Conservation (phyloP, 1,140 invertebrate genomes). For the Zaprionus nigranus region DNA sequence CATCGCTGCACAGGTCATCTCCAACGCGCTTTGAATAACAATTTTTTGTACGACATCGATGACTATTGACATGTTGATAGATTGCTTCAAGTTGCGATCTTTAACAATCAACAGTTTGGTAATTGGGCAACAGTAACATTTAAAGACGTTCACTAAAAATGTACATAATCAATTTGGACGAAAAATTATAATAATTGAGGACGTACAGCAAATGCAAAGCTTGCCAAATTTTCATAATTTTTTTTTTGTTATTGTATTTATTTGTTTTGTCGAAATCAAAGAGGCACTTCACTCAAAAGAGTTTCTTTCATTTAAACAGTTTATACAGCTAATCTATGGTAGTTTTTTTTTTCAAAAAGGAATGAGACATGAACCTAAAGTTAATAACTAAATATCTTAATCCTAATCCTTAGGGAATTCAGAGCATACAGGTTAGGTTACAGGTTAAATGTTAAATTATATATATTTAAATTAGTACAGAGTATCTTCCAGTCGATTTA, state of each 20-base stretch:
- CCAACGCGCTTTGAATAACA: slow-evolving; percentile 51
- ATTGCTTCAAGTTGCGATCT: background rate
- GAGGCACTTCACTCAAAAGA: slow-evolving; percentile 1
- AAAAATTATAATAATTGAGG: background rate
- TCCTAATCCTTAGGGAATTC: background rate
- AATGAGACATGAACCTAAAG: background rate
- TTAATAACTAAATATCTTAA: background rate
- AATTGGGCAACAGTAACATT: slow-evolving; percentile 14
- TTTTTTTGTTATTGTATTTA: background rate
- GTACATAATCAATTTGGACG: background rate
- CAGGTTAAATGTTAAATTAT: background rate
- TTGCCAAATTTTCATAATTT: background rate
- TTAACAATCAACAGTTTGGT: slow-evolving; percentile 15
- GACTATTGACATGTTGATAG: slow-evolving; percentile 57
- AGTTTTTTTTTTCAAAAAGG: background rate
- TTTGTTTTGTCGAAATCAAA: background rate
- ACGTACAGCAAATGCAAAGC: slow-evolving; percentile 1
- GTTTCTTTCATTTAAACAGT: background rate
- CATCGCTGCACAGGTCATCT: slow-evolving; percentile 41
- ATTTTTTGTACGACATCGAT: slow-evolving; percentile 61
- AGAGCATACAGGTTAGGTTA: background rate
- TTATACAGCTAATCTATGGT: background rate
- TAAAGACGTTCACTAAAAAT: background rate
- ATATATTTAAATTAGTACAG: background rate
- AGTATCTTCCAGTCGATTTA: slow-evolving; percentile 5